Evolutionary conservation across 2,113 vertebrate genomes (phyloP), one percentile per base, ranked within the genome.

Genomic region (Struthio camelus): DNA sequence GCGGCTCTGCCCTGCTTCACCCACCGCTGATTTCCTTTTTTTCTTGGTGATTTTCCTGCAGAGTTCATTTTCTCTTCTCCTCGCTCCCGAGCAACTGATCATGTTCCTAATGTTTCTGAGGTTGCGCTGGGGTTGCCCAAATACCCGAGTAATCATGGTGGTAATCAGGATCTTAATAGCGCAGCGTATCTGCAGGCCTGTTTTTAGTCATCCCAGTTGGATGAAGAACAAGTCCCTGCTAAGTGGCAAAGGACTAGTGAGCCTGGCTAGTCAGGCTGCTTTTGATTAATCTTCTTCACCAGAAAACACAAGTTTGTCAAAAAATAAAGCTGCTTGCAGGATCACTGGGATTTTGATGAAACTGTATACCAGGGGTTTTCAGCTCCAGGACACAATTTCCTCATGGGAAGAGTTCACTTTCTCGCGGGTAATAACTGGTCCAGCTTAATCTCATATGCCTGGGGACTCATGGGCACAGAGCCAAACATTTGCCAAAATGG

Each of bases 151-250:
- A 20, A 7, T 5, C 0, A 6, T 15, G 32, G 4, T 8, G 1
- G 85, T 62, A 30, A 64, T 8, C 36, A 1, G 70, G 36, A 4
- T 14, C 50, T 71, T 72, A 64, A 10, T 16, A 14, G 27, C 10
- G 4, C 27, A 2, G 36, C 5, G 2, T 5, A 9, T 20, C 38
- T 1, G 1, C 3, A 50, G 38, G 15, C 16, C 58, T 8, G 7
- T 6, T 14, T 17, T 38, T 50, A 2, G 50, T 5, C 73, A 0
- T 5, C 9, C 0, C 25, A 11, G 34, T 27, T 6, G 6, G 2
- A 3, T 7, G 48, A 17, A 36, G 58, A 70, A 14, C 2, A 1
- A 16, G 24, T 1, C 61, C 67, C 40, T 8, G 84, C 40, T 59
- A n/a, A 58, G 30, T 42, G 8, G 8, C 75, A 64, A 19, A 34